Percentiles rank a stretch among this genome's conserved stretches.
These are phyloP conservation scores for Neofelis nebulosa DNA, from an alignment of 2,113 vertebrate genomes.

Conservation along the genomic window DNA sequence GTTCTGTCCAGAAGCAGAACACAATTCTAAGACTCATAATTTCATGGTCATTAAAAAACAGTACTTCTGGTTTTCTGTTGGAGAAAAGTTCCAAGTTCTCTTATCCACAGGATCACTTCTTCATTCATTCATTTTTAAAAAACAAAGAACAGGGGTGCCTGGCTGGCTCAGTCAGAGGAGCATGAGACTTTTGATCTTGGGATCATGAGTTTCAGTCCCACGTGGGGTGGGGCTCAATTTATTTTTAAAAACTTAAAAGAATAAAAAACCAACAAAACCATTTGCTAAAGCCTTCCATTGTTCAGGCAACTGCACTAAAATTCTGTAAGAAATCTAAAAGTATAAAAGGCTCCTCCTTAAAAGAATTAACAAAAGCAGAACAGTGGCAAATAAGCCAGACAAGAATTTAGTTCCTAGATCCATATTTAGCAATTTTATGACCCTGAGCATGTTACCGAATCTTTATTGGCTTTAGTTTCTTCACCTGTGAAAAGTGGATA, in stretches of 20 bases:
- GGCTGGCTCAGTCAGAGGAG: no score
- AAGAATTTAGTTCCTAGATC: not conserved
- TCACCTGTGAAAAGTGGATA: not conserved
- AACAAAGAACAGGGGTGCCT: no score
- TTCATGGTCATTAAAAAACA: conserved; percentile 22
- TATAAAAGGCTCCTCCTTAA: not conserved
- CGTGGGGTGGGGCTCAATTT: no score
- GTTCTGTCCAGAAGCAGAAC: conserved; percentile 47
- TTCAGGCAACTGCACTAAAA: not conserved
- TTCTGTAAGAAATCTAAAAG: not conserved
- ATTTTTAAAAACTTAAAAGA: no score
- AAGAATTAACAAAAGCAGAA: not conserved
- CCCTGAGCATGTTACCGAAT: not conserved
- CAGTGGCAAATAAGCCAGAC: not conserved
- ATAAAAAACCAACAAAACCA: no score
- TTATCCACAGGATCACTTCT: not conserved
- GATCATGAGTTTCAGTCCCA: no score
- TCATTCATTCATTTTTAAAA: not conserved
- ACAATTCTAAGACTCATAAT: conserved; percentile 7
- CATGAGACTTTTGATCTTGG: no score
- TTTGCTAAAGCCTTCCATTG: not conserved
- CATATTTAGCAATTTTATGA: not conserved
- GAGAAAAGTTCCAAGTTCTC: not conserved
- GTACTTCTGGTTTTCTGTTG: not conserved
- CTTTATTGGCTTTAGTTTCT: not conserved